Base-by-base conservation (phyloP, 2,888 invertebrate species). In the Auanema freiburgensis region DNA sequence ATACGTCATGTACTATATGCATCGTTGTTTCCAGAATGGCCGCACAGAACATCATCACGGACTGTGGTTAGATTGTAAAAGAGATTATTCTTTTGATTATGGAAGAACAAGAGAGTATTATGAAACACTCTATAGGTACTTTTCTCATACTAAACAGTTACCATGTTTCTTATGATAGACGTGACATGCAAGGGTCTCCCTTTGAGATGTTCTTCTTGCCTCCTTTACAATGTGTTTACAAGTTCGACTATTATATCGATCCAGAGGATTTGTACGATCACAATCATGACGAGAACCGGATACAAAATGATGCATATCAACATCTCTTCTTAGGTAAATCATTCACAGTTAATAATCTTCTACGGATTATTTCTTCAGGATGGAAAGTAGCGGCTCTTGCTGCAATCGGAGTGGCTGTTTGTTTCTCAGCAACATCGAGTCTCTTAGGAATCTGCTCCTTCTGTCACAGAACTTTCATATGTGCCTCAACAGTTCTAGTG, bases 21-120 rank as follows among this genome's bases (percentile, higher is more conserved):
- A 33, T 3, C n/a, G 16, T 49, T 56, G 1, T 50, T 55, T 63
- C 55, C 50, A 79, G 72, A 81, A 81, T 59, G 82, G 82, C 16
- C 58, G 81, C 49, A 81, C 82, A 1, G 82, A 82, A 65, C 82
- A 82, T 64, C 82, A 82, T 56, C 82, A 82, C 55, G 82, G 82
- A 5, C 62, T 82, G 8, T 82, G 82, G 82, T 64, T 81, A 44
- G 82, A 82, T 59, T 82, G 82, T 63, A 82, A 82, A 65, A 68
- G 82, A 23, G 81, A 82, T 54, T 83, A 77, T 56, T 83, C 82
- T 12, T 76, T 76, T 60, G 80, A 82, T 57, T 82, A 82, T 65
- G 82, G 82, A 21, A 46, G 79, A 55, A 66, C 79, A 10, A 63
- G 78, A 21, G 82, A 82, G 42, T 82, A 82, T 59, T 82, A 82